These are phyloP conservation scores for Sinelater perroti DNA, from an alignment of 2,888 invertebrate species.

Conservation along the genomic window DNA sequence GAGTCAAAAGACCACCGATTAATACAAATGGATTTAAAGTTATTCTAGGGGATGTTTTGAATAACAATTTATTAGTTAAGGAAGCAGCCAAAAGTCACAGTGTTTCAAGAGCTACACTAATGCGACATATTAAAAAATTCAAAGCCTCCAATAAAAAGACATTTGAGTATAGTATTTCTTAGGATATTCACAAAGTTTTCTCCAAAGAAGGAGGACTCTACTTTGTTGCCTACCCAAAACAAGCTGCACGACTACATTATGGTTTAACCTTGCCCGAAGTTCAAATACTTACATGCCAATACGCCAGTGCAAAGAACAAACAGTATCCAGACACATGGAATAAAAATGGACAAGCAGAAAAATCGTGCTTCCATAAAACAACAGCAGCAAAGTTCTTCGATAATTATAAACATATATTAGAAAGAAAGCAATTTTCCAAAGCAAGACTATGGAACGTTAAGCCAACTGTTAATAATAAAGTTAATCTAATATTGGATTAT, in stretches of 20 bases:
- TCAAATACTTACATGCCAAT: slow-evolving; percentile 33
- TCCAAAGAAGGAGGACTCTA: slow-evolving; percentile 4
- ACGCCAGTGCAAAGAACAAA: slow-evolving; percentile 42
- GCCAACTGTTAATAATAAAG: too few species aligned
- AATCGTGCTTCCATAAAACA: too few species aligned
- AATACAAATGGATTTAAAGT: not conserved
- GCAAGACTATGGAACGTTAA: too few species aligned
- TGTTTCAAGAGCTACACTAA: slow-evolving; percentile 3
- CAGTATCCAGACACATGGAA: slow-evolving; percentile 41
- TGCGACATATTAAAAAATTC: slow-evolving; percentile 6
- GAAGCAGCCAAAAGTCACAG: not conserved
- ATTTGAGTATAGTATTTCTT: not conserved
- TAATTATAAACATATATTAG: too few species aligned
- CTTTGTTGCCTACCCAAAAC: too few species aligned
- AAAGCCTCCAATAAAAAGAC: not conserved
- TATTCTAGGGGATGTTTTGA: not conserved
- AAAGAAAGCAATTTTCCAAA: too few species aligned
- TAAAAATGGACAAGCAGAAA: slow-evolving; percentile 30
- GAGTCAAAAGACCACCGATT: not conserved
- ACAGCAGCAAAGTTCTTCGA: too few species aligned
- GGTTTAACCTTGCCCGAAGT: slow-evolving; percentile 34
- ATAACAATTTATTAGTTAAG: not conserved
- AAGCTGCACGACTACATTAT: slow-evolving; percentile 41
- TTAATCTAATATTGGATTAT: too few species aligned
- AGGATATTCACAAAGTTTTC: slow-evolving; percentile 12